Percentiles rank a stretch among this genome's conserved stretches.
Conservation (phyloP, 2,113 vertebrate species). For the Smithornis capensis region DNA sequence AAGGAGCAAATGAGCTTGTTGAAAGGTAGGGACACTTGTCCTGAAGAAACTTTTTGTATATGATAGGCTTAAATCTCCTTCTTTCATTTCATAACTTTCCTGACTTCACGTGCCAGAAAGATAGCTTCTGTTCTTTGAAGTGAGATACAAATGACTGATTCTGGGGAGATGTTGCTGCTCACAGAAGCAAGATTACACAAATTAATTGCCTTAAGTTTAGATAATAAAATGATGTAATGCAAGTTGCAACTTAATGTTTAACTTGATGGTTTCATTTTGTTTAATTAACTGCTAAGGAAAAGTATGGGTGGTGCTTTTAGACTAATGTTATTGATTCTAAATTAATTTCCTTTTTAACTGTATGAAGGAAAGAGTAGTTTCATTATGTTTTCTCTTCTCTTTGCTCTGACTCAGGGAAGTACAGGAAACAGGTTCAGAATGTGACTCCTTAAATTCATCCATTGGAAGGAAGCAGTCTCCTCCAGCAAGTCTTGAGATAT, state of each 20-base stretch:
- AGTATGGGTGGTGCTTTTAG: slow-evolving; percentile 46
- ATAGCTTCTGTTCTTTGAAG: slow-evolving; percentile 33
- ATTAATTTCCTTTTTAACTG: background rate
- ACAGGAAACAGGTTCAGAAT: slow-evolving; percentile 87
- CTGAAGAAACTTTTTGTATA: slow-evolving; percentile 55
- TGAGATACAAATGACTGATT: slow-evolving; percentile 21
- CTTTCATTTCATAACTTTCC: slow-evolving; percentile 52
- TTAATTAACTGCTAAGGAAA: slow-evolving; percentile 24
- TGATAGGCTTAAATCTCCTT: slow-evolving; percentile 60
- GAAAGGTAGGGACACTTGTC: slow-evolving; percentile 65
- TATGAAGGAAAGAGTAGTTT: background rate
- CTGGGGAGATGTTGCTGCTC: background rate
- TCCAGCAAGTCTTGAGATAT: slow-evolving; percentile 79
- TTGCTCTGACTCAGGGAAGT: slow-evolving; percentile 78
- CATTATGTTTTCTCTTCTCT: slow-evolving; percentile 4
- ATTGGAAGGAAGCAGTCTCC: slow-evolving; percentile 84
- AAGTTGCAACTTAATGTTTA: slow-evolving; percentile 27
- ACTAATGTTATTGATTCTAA: background rate
- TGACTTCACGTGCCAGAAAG: slow-evolving; percentile 46
- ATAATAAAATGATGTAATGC: slow-evolving; percentile 13
- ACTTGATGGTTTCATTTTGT: background rate
- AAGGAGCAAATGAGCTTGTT: slow-evolving; percentile 68
- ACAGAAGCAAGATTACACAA: background rate
- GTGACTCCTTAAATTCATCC: slow-evolving; percentile 90
- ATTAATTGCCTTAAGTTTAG: slow-evolving; percentile 40